A percentile compares a stretch with the other conserved stretches of the same genome.
phyloP scores from a whole-genome alignment of 2,888 invertebrate species.

The Mimumesa dahlbomi region DNA sequence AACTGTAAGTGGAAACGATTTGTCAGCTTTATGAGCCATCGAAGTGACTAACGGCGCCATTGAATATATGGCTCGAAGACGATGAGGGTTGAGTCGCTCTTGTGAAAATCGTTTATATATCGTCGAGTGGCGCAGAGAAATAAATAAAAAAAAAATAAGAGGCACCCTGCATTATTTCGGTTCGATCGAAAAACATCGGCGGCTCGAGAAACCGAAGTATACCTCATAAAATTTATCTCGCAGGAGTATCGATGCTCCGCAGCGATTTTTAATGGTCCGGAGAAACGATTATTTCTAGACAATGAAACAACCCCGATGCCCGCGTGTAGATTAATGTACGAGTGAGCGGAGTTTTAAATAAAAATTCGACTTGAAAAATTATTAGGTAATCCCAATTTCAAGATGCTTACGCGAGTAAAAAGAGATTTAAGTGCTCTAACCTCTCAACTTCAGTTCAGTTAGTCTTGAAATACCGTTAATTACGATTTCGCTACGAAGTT shows the following conservation, averaged over 20 bases:
- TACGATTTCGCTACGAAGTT: too few species aligned
- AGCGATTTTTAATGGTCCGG: too few species aligned
- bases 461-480: too few species aligned
- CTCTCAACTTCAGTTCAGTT: too few species aligned
- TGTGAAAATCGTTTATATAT: conserved; percentile 24
- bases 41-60: conserved; percentile 62
- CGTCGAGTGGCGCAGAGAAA: not conserved
- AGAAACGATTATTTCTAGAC: too few species aligned
- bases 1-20: conserved; percentile 54
- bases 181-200: conserved; percentile 2
- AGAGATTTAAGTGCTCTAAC: too few species aligned
- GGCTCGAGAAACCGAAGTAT: not conserved
- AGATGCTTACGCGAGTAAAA: too few species aligned
- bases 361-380: too few species aligned
- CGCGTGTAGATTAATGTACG: too few species aligned
- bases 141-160: conserved; percentile 30
- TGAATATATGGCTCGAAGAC: conserved; percentile 49
- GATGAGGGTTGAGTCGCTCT: conserved; percentile 11
- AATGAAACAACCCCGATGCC: too few species aligned
- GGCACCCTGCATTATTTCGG: not conserved
- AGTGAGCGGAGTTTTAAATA: too few species aligned
- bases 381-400: too few species aligned
- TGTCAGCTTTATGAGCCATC: conserved; percentile 67
- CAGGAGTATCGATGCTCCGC: not conserved
- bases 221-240: not conserved